A percentile compares a stretch with the other conserved stretches of the same genome.
Conservation (phyloP, 2,888 invertebrate genomes). For the Vannuccia rotundouncinata region DNA sequence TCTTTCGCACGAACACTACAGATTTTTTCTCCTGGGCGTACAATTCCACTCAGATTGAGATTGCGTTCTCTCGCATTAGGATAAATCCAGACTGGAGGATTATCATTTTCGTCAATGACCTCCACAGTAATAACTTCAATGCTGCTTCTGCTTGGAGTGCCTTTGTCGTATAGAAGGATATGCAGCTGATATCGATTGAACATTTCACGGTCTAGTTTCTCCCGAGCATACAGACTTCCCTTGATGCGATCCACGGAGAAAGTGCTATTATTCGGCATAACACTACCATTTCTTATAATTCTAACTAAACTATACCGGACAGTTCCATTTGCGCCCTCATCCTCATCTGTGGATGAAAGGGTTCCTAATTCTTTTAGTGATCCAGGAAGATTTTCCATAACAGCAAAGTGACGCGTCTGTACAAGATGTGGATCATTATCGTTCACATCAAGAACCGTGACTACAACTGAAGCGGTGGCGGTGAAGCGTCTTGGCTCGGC, state of each 20-base stretch:
- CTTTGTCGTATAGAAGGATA: constrained; percentile 25
- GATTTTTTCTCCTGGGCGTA: neutral
- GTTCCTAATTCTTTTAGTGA: neutral
- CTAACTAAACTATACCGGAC: constrained; percentile 29
- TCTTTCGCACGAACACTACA: neutral
- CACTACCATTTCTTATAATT: neutral
- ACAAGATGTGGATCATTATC: constrained; percentile 35
- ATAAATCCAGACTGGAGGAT: constrained; percentile 31
- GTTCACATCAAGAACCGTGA: constrained; percentile 32
- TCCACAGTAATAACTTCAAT: constrained; percentile 32
- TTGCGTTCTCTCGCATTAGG: constrained; percentile 10
- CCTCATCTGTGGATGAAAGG: constrained; percentile 29
- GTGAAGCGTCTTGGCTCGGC: constrained; percentile 14
- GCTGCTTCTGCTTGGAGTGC: constrained; percentile 5
- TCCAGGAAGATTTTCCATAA: constrained; percentile 23
- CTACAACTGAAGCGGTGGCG: constrained; percentile 9
- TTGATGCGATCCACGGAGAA: constrained; percentile 22
- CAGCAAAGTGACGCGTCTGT: constrained; percentile 7
- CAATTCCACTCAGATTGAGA: constrained; percentile 27
- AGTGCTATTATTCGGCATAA: constrained; percentile 32
- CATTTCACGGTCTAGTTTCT: constrained; percentile 30
- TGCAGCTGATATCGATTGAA: constrained; percentile 15
- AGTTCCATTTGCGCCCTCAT: constrained; percentile 29
- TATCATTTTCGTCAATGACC: constrained; percentile 35
- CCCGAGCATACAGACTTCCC: constrained; percentile 27